phyloP scores from a whole-genome alignment of 1,140 invertebrate genomes.

The Meloidogyne exigua region DNA sequence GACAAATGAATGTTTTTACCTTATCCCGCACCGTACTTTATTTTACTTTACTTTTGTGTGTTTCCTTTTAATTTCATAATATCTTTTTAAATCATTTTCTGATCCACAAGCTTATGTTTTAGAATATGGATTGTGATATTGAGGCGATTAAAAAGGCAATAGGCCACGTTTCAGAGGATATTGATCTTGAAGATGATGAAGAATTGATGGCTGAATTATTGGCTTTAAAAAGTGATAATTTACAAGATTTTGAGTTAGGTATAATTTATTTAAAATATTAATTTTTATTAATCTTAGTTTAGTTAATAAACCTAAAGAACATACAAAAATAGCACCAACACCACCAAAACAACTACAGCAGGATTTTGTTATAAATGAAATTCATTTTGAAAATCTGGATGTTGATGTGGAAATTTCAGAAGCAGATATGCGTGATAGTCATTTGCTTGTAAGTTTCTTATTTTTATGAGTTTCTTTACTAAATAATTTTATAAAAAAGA shows the following conservation, averaged over 20 bases:
- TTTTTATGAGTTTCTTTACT: background rate
- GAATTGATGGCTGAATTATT: conserved; percentile 24
- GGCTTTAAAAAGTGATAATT: conserved; percentile 9
- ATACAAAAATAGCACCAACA: background rate
- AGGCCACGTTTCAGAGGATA: background rate
- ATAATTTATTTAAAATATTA: conserved; percentile 4
- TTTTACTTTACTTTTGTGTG: too few species aligned
- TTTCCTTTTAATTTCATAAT: too few species aligned
- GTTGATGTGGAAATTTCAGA: background rate
- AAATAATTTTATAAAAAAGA: background rate
- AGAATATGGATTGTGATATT: conserved; percentile 1
- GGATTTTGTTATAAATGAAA: background rate
- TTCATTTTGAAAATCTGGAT: background rate
- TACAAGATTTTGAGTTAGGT: background rate
- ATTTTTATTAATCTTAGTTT: background rate
- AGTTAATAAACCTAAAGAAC: background rate
- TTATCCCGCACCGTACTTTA: too few species aligned
- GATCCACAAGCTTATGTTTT: too few species aligned
- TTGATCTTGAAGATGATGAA: conserved; percentile 23
- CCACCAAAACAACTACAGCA: background rate
- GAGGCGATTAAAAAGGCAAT: background rate
- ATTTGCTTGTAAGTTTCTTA: background rate
- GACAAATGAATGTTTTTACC: too few species aligned
- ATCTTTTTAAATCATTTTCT: too few species aligned
- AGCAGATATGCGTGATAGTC: background rate